Evolutionary conservation across 1,140 invertebrate genomes (phyloP).

Genomic region (Bradysia coprophila): DNA sequence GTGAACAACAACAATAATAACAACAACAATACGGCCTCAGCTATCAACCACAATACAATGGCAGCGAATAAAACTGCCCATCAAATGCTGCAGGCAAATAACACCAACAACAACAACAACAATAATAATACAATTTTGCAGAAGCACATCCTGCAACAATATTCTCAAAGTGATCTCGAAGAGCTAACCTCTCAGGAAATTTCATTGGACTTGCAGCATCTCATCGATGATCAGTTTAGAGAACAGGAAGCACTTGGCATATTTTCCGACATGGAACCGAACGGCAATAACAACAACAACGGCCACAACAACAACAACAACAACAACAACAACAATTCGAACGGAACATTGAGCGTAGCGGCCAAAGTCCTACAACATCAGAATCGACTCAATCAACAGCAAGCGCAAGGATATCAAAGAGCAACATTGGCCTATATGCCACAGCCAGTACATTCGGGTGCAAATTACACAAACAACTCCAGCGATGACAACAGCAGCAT

Average conservation of each 20-base stretch:
- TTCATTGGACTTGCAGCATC: conserved; percentile 66
- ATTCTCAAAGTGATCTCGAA: conserved; percentile 56
- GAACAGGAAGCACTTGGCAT: conserved; percentile 48
- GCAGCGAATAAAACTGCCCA: conserved; percentile 16
- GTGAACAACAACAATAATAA: conserved; percentile 19
- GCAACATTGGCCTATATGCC: conserved; percentile 73
- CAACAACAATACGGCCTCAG: conserved; percentile 16
- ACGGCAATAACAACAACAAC: conserved; percentile 25
- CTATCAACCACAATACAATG: conserved; percentile 14
- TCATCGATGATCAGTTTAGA: conserved; percentile 79
- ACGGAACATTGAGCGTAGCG: conserved; percentile 20
- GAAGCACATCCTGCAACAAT: conserved; percentile 34
- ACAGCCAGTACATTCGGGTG: conserved; percentile 69
- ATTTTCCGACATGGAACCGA: conserved; percentile 57
- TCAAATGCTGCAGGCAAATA: conserved; percentile 15
- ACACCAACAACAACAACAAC: conserved; percentile 23
- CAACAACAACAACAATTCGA: conserved; percentile 19
- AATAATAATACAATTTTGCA: conserved; percentile 21
- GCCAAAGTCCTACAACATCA: conserved; percentile 22
- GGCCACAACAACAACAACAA: conserved; percentile 16
- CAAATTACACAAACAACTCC: conserved; percentile 37
- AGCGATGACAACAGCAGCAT: conserved; percentile 22
- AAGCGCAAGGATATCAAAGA: conserved; percentile 30
- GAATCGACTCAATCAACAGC: conserved; percentile 17
- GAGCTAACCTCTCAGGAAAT: conserved; percentile 79